Evolutionary conservation across 2,797 vertebrate genomes (phyloP).

Genomic region (Lagodon rhomboides): DNA sequence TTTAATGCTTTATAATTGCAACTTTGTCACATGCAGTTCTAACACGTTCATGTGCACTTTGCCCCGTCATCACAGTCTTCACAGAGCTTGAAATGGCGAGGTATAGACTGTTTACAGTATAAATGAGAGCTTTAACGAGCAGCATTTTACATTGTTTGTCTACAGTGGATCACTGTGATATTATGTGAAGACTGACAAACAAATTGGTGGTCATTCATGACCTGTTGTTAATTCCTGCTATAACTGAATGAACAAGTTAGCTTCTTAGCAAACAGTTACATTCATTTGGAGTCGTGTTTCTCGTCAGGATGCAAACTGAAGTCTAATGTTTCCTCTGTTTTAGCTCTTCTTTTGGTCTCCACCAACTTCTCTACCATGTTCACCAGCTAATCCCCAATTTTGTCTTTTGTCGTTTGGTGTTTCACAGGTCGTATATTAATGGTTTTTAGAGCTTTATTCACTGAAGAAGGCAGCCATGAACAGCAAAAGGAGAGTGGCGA

Average conservation of each 20-base stretch:
- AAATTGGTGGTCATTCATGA: background rate
- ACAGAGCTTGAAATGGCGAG: constrained; percentile 11
- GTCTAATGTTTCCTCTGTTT: too few species aligned
- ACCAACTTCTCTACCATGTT: background rate
- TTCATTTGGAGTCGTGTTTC: too few species aligned
- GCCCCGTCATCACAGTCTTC: too few species aligned
- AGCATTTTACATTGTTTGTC: too few species aligned
- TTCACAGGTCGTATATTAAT: too few species aligned
- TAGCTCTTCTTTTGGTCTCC: too few species aligned
- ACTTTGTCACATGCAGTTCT: constrained; percentile 1
- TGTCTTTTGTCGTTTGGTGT: too few species aligned
- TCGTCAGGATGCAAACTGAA: too few species aligned
- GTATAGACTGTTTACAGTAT: background rate
- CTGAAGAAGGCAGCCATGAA: background rate
- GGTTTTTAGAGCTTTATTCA: too few species aligned
- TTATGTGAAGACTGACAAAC: background rate
- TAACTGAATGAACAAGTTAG: background rate
- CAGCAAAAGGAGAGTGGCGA: background rate
- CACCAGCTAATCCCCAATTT: too few species aligned
- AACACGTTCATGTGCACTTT: background rate
- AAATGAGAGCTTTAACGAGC: background rate
- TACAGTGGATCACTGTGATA: too few species aligned
- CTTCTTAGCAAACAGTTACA: too few species aligned
- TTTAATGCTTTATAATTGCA: constrained; percentile 14
- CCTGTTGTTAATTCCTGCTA: background rate